phyloP scores from a whole-genome alignment of 2,113 vertebrate genomes.

The Blennius ocellaris region DNA sequence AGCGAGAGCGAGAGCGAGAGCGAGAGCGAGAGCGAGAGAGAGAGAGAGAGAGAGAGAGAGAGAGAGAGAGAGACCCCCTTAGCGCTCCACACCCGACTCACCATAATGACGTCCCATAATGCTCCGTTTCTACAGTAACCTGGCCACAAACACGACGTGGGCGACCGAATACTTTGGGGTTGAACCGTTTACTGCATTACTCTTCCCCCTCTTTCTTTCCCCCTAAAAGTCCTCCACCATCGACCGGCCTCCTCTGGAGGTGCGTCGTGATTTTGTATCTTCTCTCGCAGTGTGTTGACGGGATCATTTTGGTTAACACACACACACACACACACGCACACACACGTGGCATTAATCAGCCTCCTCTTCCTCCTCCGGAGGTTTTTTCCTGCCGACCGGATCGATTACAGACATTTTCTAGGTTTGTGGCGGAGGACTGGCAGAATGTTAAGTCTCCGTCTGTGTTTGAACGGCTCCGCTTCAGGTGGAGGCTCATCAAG shows the following conservation, averaged over 20 bases:
- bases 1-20: too few relatives aligned
- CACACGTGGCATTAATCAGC: conserved; percentile 20
- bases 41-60: conserved; percentile 1
- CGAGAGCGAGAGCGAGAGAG: background rate
- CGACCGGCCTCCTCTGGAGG: too few relatives aligned
- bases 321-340: too few relatives aligned
- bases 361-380: background rate
- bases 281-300: background rate
- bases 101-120: conserved; percentile 69
- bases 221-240: background rate
- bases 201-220: background rate
- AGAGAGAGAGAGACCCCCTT: conserved; percentile 30
- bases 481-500: too few relatives aligned
- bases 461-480: background rate
- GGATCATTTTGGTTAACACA: background rate
- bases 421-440: too few relatives aligned
- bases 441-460: background rate
- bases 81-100: conserved; percentile 50
- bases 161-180: conserved; percentile 66
- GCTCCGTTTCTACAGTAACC: conserved; percentile 72
- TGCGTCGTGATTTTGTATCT: background rate
- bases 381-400: background rate
- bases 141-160: conserved; percentile 73
- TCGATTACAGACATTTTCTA: too few relatives aligned
- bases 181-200: conserved; percentile 44